A percentile compares a stretch with the other conserved stretches of the same genome.
Evolutionary conservation across 2,113 vertebrate species (phyloP).

Genomic region (Ursus arctos): DNA sequence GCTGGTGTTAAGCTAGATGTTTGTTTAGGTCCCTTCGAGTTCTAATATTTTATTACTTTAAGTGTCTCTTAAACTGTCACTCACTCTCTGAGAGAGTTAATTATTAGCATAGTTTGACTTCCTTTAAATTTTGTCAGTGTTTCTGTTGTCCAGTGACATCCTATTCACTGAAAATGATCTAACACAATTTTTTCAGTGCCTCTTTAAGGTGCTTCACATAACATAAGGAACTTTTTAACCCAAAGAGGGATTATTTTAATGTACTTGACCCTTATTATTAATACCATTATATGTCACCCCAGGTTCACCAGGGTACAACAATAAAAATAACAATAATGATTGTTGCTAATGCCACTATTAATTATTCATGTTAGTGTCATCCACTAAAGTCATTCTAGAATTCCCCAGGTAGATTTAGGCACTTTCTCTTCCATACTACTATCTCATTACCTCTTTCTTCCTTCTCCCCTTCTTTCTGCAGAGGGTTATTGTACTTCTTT

Average conservation of each 20-base stretch:
- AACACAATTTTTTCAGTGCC: not conserved
- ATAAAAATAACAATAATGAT: slow-evolving; percentile 9
- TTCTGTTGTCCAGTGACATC: not conserved
- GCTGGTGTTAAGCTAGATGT: not conserved
- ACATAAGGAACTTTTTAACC: not conserved
- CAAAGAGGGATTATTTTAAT: slow-evolving; percentile 34
- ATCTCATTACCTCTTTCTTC: not conserved
- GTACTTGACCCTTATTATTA: not conserved
- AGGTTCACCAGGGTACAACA: not conserved
- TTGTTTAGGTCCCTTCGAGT: not conserved
- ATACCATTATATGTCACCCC: not conserved
- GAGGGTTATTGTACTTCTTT: not conserved
- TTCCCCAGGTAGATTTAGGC: not conserved
- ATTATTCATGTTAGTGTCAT: slow-evolving; percentile 58
- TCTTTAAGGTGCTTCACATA: not conserved
- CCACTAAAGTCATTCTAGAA: slow-evolving; percentile 37
- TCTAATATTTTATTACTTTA: slow-evolving; percentile 10
- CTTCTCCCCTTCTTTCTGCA: not conserved
- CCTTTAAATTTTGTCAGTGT: not conserved
- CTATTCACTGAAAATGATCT: not conserved
- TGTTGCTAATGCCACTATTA: slow-evolving; percentile 30
- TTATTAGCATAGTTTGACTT: not conserved
- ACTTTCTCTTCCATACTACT: not conserved
- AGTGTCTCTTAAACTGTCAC: not conserved
- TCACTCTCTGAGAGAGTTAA: not conserved